Evolutionary conservation across 2,797 vertebrate genomes (phyloP).

Genomic region (Botia kubotai): DNA sequence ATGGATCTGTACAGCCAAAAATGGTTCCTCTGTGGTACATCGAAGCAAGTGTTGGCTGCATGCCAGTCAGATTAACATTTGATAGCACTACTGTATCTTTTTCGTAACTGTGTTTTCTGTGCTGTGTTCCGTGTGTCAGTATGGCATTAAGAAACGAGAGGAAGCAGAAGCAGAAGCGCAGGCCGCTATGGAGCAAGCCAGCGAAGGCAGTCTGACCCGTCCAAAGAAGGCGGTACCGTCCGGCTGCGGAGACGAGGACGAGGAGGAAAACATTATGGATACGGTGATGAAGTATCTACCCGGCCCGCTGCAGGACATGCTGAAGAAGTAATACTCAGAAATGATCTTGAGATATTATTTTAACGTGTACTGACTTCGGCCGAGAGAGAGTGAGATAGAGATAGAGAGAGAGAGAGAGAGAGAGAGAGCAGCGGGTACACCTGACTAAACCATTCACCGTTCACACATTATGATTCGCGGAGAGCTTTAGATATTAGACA

Average conservation of each 20-base stretch:
- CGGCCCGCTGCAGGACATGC: slow-evolving; percentile 97
- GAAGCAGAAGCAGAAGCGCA: slow-evolving; percentile 92
- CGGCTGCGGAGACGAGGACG: slow-evolving; percentile 93
- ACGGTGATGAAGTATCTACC: slow-evolving; percentile 98
- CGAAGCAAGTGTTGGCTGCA: too few species aligned
- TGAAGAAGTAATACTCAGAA: slow-evolving; percentile 87
- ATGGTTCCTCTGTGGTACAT: too few species aligned
- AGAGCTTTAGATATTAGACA: slow-evolving; percentile 72
- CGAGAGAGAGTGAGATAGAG: slow-evolving; percentile 44
- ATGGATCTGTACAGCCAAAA: too few species aligned
- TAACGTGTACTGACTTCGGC: slow-evolving; percentile 38
- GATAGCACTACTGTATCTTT: background rate
- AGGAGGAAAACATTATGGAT: slow-evolving; percentile 96
- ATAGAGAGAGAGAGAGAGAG: slow-evolving; percentile 37
- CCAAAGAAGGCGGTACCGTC: slow-evolving; percentile 93
- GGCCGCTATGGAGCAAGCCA: slow-evolving; percentile 87
- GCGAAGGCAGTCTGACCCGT: slow-evolving; percentile 92
- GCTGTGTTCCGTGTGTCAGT: slow-evolving; percentile 68
- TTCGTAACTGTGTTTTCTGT: background rate
- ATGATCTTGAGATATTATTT: slow-evolving; percentile 24
- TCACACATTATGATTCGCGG: slow-evolving; percentile 61
- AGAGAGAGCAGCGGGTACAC: slow-evolving; percentile 40
- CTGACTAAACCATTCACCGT: slow-evolving; percentile 7
- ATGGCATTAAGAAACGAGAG: slow-evolving; percentile 95
- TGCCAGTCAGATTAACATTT: background rate